These are phyloP conservation scores for Platorchestia sp. DNA, from an alignment of 1,140 invertebrate genomes.

Conservation along the genomic window DNA sequence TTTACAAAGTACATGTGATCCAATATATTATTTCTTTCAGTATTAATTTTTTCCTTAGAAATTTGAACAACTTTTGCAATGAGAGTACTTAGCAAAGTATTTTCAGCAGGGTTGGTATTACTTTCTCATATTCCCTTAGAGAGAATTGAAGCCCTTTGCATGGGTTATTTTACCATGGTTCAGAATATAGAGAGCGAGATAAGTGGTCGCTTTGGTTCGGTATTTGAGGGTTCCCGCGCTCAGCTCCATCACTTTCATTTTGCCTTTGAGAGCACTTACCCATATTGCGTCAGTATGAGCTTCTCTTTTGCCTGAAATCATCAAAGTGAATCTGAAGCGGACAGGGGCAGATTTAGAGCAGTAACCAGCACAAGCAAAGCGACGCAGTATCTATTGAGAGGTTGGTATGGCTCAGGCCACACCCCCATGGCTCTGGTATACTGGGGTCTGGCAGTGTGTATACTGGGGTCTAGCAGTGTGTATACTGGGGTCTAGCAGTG, in stretches of 20 bases:
- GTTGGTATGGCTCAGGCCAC: too few relatives aligned
- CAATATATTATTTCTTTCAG: not conserved
- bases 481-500: too few relatives aligned
- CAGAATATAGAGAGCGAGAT: not conserved
- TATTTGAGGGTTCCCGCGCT: not conserved
- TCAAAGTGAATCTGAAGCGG: not conserved
- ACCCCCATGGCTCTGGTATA: too few relatives aligned
- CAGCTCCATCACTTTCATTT: not conserved
- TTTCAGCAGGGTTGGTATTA: not conserved
- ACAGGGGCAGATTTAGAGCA: not conserved
- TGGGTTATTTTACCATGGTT: not conserved
- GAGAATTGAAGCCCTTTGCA: not conserved
- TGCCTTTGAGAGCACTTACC: not conserved
- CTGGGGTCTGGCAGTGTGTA: too few relatives aligned
- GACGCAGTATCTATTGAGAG: too few relatives aligned
- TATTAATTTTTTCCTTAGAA: not conserved
- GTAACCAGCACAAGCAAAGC: too few relatives aligned
- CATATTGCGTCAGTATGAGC: not conserved
- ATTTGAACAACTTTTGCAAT: too few relatives aligned
- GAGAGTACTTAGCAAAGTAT: too few relatives aligned
- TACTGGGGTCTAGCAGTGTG: too few relatives aligned
- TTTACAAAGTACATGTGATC: not conserved
- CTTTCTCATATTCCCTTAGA: not conserved
- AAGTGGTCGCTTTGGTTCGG: not conserved
- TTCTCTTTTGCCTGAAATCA: not conserved